Conservation (phyloP, 92 coral and sea anemone species). For the Virgularia gustaviana region DNA sequence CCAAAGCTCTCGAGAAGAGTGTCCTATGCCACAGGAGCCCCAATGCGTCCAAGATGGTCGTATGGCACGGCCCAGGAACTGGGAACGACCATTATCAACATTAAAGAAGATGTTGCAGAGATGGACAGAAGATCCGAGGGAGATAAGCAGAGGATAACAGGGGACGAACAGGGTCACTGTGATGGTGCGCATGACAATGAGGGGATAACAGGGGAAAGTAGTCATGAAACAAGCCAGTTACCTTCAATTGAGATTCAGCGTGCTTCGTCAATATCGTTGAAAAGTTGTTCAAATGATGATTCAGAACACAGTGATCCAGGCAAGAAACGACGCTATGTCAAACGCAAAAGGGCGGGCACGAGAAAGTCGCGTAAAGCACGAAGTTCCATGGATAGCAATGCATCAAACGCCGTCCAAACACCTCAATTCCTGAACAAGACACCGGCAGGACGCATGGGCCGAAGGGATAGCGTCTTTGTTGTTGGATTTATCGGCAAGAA, state of each 20-base stretch:
- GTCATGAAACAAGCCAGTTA: neutral
- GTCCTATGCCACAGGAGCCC: slow-evolving; percentile 1
- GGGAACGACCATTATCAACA: neutral
- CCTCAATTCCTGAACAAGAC: slow-evolving; percentile 59
- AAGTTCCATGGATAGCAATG: slow-evolving; percentile 33
- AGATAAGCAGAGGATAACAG: neutral
- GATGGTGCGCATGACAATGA: slow-evolving; percentile 15
- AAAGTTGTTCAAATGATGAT: slow-evolving; percentile 1
- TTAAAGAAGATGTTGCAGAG: neutral
- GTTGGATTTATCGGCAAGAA: slow-evolving; percentile 93
- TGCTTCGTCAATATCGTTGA: slow-evolving; percentile 13
- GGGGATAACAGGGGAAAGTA: neutral
- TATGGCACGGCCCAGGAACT: neutral
- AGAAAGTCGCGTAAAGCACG: slow-evolving; percentile 33
- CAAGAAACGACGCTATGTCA: neutral
- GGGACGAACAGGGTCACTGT: neutral
- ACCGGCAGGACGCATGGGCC: slow-evolving; percentile 80
- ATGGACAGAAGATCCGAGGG: neutral
- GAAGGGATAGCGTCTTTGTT: slow-evolving; percentile 90
- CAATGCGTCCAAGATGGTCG: neutral
- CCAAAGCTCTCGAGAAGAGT: slow-evolving; percentile 22
- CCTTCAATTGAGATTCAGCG: slow-evolving; percentile 4
- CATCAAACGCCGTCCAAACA: slow-evolving; percentile 59
- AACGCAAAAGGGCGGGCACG: neutral
- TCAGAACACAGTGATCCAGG: neutral